phyloP scores from a whole-genome alignment of 2,888 invertebrate species.

The Phaonia tiefii region DNA sequence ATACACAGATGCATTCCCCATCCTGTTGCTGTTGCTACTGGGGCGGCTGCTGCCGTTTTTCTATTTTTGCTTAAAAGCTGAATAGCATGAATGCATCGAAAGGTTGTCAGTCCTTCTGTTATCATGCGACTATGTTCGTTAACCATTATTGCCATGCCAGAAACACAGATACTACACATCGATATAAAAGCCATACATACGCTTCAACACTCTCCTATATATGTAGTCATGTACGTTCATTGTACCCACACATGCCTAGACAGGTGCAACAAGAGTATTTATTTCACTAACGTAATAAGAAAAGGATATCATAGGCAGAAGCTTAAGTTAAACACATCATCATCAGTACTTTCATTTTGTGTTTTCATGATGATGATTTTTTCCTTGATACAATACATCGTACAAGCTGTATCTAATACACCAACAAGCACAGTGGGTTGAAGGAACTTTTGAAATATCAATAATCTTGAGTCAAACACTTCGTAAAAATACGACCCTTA shows the following conservation, averaged over 20 bases:
- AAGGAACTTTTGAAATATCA: too few relatives aligned
- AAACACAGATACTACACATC: conserved; percentile 27
- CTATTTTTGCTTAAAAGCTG: not conserved
- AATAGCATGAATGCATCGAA: not conserved
- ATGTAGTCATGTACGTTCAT: too few relatives aligned
- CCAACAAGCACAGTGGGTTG: not conserved
- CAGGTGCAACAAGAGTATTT: conserved; percentile 56
- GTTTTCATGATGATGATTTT: conserved; percentile 46
- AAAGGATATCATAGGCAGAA: conserved; percentile 50
- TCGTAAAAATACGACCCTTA: too few relatives aligned
- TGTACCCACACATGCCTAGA: too few relatives aligned
- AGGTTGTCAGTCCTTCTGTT: conserved; percentile 48
- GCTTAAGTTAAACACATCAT: conserved; percentile 30
- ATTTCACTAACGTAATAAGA: conserved; percentile 62
- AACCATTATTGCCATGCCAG: conserved; percentile 45
- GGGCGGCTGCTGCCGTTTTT: conserved; percentile 14
- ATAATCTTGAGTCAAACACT: too few relatives aligned
- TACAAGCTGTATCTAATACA: not conserved
- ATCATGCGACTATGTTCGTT: conserved; percentile 40
- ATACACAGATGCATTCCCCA: too few relatives aligned
- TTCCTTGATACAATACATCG: conserved; percentile 48
- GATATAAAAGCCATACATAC: conserved; percentile 32
- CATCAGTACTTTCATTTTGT: conserved; percentile 27
- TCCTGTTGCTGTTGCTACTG: conserved; percentile 7
- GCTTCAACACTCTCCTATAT: not conserved